Evolutionary conservation across 2,797 vertebrate genomes (phyloP), one percentile per base, ranked within the genome.

Genomic region (Clarias fuscus): DNA sequence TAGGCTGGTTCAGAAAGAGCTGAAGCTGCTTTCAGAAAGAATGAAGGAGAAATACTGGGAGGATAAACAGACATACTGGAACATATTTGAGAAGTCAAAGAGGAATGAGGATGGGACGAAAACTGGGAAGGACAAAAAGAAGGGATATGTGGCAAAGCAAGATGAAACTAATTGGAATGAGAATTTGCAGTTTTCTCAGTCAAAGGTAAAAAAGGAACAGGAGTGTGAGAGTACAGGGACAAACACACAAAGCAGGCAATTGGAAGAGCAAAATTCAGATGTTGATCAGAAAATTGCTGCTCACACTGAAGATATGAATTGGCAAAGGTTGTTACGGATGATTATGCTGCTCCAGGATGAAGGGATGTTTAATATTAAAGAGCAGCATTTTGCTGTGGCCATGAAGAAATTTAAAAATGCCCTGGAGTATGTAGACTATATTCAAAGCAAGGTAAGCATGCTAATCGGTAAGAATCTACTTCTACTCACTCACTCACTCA

Each of bases 1-100:
- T 0, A 91, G 92, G 0, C 92, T 92, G 0, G 93, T 94, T 86
- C 93, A 93, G 78, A 93, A 87, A 86, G 92, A 93, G 84, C 83
- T 95, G 58, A 92, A 88, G 86, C 87, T 91, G 58, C 90, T 98
- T 84, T 95, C 94, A 0, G 95, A 96, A 83, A 90, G 90, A 90
- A 95, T 97, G 93, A 97, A 93, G 91, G 95, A 93, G 90, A 96
- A 97, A 88, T 95, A 97, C 2, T 95, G 95, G 92, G 96, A 97
- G 89, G 97, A 97, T 84, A 95, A 94, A 90, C 95, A 96, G 85
- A 85, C 88, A 43, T 97, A 97, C 93, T 96, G 93, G 95, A 96
- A 95, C 80, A 95, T 94, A 56, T 94, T 96, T 22, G 93, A 93
- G 70, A 92, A 83, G 33, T 89, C 84, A 83, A 88, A 87, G 61